phyloP scores from a whole-genome alignment of 2,113 vertebrate species.

The Ovis canadensis region DNA sequence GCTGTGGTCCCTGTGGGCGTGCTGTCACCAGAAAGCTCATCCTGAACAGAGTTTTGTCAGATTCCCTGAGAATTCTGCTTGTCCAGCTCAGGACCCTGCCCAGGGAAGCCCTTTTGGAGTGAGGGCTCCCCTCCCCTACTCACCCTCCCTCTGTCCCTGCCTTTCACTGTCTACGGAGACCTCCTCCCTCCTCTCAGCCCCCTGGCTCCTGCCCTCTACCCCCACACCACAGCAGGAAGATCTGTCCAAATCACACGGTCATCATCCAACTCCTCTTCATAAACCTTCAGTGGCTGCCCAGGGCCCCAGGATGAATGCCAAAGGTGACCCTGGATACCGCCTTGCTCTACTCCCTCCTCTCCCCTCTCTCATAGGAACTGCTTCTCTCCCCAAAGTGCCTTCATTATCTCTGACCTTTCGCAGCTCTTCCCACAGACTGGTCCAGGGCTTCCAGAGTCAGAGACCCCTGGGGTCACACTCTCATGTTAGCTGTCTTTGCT shows the following conservation, averaged over 20 bases:
- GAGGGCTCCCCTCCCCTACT: neutral
- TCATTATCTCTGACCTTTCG: neutral
- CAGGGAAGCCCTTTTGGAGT: neutral
- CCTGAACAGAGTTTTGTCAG: neutral
- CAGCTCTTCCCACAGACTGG: neutral
- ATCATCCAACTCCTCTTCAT: neutral
- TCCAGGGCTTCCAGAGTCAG: neutral
- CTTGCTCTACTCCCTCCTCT: neutral
- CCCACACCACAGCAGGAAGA: neutral
- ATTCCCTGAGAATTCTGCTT: neutral
- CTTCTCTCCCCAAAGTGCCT: neutral
- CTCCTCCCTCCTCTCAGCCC: too few species aligned
- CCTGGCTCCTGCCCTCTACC: neutral
- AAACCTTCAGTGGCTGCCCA: neutral
- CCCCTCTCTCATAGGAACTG: neutral
- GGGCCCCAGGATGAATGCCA: neutral
- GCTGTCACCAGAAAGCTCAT: neutral
- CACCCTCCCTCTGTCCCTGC: neutral
- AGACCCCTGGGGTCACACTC: neutral
- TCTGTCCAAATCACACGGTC: neutral
- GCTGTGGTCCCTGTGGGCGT: fast-evolving
- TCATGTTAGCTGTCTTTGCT: neutral
- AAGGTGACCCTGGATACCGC: neutral
- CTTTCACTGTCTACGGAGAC: neutral
- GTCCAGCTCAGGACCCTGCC: neutral